Conservation (phyloP, 2,113 vertebrate genomes). For the Notiomystis cincta region DNA sequence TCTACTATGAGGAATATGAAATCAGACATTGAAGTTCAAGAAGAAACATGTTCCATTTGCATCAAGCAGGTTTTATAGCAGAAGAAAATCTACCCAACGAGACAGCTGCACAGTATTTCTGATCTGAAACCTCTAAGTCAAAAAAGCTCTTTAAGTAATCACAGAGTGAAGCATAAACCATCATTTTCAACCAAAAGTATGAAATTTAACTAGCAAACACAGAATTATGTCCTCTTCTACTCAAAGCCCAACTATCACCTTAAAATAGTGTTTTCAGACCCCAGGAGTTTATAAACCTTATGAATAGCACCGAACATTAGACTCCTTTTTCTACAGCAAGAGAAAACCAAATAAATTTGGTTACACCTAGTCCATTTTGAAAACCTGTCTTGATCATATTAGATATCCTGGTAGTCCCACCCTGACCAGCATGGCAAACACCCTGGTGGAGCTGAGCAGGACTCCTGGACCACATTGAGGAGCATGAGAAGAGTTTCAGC, state of each 20-base stretch:
- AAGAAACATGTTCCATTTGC: neutral
- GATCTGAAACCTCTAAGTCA: neutral
- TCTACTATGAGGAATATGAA: neutral
- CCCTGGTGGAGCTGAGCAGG: rapidly evolving
- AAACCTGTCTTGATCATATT: neutral
- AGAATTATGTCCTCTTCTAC: neutral
- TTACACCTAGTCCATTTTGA: neutral
- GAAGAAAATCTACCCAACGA: rapidly evolving
- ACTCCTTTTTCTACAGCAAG: neutral
- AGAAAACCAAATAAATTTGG: neutral
- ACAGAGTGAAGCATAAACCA: neutral
- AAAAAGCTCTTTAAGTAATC: neutral
- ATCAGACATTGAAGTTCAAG: neutral
- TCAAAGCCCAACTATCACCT: neutral
- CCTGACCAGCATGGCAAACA: rapidly evolving
- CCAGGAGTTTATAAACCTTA: neutral
- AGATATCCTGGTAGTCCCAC: neutral
- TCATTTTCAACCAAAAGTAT: neutral
- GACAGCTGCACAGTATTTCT: neutral
- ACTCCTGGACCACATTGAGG: neutral
- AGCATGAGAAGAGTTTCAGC: neutral
- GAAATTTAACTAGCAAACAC: neutral
- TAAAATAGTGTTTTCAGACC: neutral
- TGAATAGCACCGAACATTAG: neutral
- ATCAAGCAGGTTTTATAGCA: neutral